Percentiles rank a stretch among this genome's conserved stretches.
These are phyloP conservation scores for Hydractinia echinata DNA, from an alignment of 30 jellyfish, hydroid and myxozoan species.

Conservation along the genomic window DNA sequence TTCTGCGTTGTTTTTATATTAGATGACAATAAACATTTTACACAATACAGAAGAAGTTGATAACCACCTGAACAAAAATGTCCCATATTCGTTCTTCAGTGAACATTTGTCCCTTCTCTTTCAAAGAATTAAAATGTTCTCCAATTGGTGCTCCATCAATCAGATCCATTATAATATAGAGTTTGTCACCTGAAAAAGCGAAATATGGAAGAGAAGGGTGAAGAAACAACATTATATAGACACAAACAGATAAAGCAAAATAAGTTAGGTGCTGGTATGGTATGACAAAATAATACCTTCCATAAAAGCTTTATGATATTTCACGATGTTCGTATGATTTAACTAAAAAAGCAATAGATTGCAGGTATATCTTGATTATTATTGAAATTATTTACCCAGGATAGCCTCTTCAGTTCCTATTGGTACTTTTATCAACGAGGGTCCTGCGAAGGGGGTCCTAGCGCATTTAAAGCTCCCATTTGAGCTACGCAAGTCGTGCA, in stretches of 20 bases:
- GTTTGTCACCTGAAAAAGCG: slow-evolving; percentile 59
- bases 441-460: too few species aligned
- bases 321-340: slow-evolving; percentile 84
- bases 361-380: too few species aligned
- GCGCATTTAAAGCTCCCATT: too few species aligned
- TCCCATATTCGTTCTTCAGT: slow-evolving; percentile 90
- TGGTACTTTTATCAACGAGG: too few species aligned
- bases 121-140: slow-evolving; percentile 89
- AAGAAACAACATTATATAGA: neutral
- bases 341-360: slow-evolving; percentile 40
- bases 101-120: slow-evolving; percentile 81
- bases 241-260: too few species aligned
- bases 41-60: neutral
- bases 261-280: too few species aligned
- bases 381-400: too few species aligned
- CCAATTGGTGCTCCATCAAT: slow-evolving; percentile 98
- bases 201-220: neutral
- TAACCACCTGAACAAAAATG: slow-evolving; percentile 71
- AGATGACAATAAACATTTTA: too few species aligned
- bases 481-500: too few species aligned
- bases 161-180: slow-evolving; percentile 92
- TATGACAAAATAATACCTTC: slow-evolving; percentile 52
- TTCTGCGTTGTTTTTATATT: too few species aligned
- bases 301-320: slow-evolving; percentile 88
- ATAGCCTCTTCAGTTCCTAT: too few species aligned